These are phyloP conservation scores for Nyctereutes procyonoides DNA, from an alignment of 2,113 vertebrate genomes.

Conservation along the genomic window DNA sequence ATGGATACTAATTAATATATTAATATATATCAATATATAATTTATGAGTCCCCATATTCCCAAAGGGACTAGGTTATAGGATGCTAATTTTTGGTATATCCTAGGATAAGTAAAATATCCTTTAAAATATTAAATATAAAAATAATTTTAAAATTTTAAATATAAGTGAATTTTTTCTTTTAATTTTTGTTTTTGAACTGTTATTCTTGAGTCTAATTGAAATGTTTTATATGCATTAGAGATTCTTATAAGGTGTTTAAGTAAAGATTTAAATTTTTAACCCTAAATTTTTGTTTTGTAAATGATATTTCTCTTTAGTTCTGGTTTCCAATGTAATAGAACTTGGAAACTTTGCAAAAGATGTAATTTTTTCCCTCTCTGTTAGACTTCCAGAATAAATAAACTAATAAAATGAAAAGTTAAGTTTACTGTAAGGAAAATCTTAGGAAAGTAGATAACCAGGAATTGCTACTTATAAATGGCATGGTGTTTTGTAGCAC, in stretches of 20 bases:
- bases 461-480: slow-evolving; percentile 42
- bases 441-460: slow-evolving; percentile 6
- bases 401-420: slow-evolving; percentile 62
- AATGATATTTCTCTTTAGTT: slow-evolving; percentile 45
- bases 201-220: slow-evolving; percentile 44
- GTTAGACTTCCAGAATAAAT: slow-evolving; percentile 50
- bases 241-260: slow-evolving; percentile 41
- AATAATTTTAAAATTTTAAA: slow-evolving; percentile 19
- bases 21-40: not conserved
- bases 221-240: slow-evolving; percentile 40
- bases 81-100: slow-evolving; percentile 54
- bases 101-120: not conserved
- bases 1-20: slow-evolving; percentile 37
- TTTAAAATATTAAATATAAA: slow-evolving; percentile 28
- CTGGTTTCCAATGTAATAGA: slow-evolving; percentile 46
- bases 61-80: not conserved
- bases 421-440: slow-evolving; percentile 40
- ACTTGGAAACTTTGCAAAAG: slow-evolving; percentile 46
- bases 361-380: not conserved
- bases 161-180: slow-evolving; percentile 45
- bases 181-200: slow-evolving; percentile 51
- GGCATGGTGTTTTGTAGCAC: not conserved
- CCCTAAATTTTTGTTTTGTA: slow-evolving; percentile 14
- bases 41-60: not conserved
- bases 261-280: slow-evolving; percentile 59